These are phyloP conservation scores for Ypsolopha scabrella DNA, from an alignment of 2,888 invertebrate genomes.

Conservation along the genomic window DNA sequence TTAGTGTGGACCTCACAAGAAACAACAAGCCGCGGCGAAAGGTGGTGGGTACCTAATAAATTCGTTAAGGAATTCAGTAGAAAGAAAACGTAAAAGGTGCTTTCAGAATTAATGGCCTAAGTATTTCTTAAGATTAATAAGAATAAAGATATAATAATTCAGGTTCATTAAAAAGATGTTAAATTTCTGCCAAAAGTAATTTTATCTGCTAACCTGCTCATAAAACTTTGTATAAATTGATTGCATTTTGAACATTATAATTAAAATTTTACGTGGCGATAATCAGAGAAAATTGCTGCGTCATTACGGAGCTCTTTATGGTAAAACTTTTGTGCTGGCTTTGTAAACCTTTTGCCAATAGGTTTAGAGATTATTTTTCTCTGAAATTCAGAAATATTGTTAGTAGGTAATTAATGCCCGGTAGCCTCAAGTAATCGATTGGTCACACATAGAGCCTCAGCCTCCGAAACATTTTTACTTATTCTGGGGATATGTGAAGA, in stretches of 20 bases:
- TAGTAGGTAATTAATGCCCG: conserved; percentile 18
- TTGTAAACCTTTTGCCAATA: not conserved
- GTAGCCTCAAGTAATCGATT: conserved; percentile 51
- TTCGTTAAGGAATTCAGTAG: too few relatives aligned
- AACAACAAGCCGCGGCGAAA: too few relatives aligned
- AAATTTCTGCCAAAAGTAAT: too few relatives aligned
- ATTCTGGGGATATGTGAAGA: not conserved
- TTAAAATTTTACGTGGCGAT: conserved; percentile 25
- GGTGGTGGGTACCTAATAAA: too few relatives aligned
- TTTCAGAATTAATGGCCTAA: too few relatives aligned
- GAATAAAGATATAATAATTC: too few relatives aligned
- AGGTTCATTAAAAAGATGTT: too few relatives aligned
- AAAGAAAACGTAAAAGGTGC: too few relatives aligned
- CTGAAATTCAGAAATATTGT: not conserved
- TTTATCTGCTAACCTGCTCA: too few relatives aligned
- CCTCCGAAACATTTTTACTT: not conserved
- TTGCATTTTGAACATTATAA: conserved; percentile 14
- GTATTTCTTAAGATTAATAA: too few relatives aligned
- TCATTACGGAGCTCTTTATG: conserved; percentile 5
- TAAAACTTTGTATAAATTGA: not conserved
- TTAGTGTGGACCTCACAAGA: too few relatives aligned
- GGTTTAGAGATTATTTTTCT: not conserved
- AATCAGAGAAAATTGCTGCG: conserved; percentile 17
- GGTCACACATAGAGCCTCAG: conserved; percentile 27
- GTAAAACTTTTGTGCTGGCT: too few relatives aligned